Percentiles rank a stretch among this genome's conserved stretches.
phyloP scores from a whole-genome alignment of 2,797 vertebrate species.

The Coregonus suidteri region DNA sequence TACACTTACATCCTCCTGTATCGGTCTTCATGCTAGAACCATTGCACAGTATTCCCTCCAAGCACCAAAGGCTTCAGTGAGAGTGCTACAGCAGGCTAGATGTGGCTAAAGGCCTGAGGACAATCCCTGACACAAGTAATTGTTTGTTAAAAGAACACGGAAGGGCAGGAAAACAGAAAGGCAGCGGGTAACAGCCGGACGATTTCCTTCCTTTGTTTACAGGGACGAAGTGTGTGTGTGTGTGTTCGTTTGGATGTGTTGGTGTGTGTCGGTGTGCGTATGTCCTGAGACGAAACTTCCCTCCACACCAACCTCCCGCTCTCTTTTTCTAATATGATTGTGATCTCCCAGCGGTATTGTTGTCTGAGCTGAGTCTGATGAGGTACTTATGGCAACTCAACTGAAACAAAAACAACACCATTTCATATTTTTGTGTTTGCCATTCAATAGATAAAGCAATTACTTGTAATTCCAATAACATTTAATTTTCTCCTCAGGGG shows the following conservation, averaged over 20 bases:
- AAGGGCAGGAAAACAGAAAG: neutral
- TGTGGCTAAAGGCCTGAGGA: no score
- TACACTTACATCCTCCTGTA: no score
- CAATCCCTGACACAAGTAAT: no score
- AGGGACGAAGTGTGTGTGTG: neutral
- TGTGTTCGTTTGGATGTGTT: neutral
- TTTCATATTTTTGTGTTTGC: neutral
- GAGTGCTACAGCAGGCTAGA: no score
- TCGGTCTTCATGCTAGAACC: no score
- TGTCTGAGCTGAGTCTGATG: neutral
- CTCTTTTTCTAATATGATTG: neutral
- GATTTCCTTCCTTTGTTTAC: neutral
- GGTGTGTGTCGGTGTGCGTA: neutral
- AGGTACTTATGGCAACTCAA: neutral
- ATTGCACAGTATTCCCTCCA: no score
- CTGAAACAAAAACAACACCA: neutral
- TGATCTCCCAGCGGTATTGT: neutral
- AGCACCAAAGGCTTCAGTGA: no score
- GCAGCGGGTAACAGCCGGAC: neutral
- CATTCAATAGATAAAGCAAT: neutral
- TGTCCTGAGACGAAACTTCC: neutral
- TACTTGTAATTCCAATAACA: neutral
- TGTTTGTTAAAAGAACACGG: neutral
- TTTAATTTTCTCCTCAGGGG: neutral
- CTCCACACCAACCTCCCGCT: neutral